phyloP scores from a whole-genome alignment of 2,888 invertebrate species.

The Eilema depressum region DNA sequence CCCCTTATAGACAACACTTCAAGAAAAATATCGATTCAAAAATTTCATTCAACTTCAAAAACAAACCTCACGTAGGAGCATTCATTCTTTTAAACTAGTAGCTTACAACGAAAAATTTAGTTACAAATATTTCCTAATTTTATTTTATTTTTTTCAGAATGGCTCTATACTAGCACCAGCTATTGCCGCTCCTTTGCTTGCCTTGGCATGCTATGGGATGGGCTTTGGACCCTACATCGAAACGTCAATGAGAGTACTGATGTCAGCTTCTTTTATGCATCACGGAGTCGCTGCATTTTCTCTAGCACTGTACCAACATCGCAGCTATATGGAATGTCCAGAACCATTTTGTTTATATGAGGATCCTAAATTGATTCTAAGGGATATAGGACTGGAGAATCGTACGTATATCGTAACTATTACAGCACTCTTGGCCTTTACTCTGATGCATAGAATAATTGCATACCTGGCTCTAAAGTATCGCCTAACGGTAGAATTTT shows the following conservation, averaged over 20 bases:
- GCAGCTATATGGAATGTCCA: constrained; percentile 88
- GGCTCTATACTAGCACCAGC: constrained; percentile 88
- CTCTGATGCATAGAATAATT: constrained; percentile 82
- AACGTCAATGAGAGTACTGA: constrained; percentile 83
- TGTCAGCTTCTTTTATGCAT: constrained; percentile 89
- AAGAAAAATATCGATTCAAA: too few species aligned
- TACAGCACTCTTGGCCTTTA: constrained; percentile 85
- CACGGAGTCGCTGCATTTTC: constrained; percentile 89
- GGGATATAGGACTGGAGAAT: constrained; percentile 88
- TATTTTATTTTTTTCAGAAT: constrained; percentile 77
- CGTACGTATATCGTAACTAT: constrained; percentile 86
- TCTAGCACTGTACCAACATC: constrained; percentile 87
- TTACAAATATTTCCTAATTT: neutral
- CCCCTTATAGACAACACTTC: too few species aligned
- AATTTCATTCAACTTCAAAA: too few species aligned
- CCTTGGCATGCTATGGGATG: constrained; percentile 88
- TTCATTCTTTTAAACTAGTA: too few species aligned
- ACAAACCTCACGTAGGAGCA: too few species aligned
- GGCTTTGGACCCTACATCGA: constrained; percentile 87
- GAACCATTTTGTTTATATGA: constrained; percentile 86
- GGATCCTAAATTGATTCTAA: constrained; percentile 87
- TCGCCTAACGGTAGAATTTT: constrained; percentile 85
- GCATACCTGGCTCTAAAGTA: constrained; percentile 88
- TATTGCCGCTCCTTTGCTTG: constrained; percentile 84
- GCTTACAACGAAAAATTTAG: too few species aligned